Conservation (phyloP, 2,113 vertebrate species). For the Clarias macrocephalus region DNA sequence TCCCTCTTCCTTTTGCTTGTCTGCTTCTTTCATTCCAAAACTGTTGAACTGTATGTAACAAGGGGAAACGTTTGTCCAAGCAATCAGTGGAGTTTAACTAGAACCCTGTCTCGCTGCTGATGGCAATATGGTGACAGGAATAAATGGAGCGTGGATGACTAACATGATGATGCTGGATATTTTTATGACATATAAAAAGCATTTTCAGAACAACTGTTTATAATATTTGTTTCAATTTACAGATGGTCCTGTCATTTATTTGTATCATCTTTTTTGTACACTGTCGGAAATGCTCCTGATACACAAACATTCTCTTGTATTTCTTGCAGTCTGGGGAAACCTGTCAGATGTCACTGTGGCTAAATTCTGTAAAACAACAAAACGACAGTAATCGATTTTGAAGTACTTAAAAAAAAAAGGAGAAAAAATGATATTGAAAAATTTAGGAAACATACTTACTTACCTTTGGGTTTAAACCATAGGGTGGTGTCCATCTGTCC, state of each 20-base stretch:
- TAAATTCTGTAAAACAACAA: neutral
- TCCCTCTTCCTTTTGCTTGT: constrained; percentile 27
- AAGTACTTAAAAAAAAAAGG: neutral
- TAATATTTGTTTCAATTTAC: constrained; percentile 13
- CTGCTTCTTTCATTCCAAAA: constrained; percentile 12
- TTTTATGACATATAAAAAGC: constrained; percentile 15
- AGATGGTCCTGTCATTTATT: constrained; percentile 21
- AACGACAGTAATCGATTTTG: neutral
- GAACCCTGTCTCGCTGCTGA: constrained; percentile 14
- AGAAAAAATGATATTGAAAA: neutral
- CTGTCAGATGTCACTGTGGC: neutral
- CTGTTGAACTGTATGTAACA: constrained; percentile 44
- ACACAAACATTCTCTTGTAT: neutral
- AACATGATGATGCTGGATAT: neutral
- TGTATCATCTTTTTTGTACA: neutral
- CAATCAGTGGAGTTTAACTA: constrained; percentile 27
- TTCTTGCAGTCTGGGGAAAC: neutral
- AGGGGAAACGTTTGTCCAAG: constrained; percentile 42
- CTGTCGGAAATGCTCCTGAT: constrained; percentile 8
- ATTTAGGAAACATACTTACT: neutral
- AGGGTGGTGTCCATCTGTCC: neutral
- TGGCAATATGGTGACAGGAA: constrained; percentile 22
- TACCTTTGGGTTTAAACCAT: neutral
- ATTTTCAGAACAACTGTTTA: constrained; percentile 17
- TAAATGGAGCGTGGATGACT: constrained; percentile 36